These are phyloP conservation scores for Lysandra bellargus DNA, from an alignment of 2,888 invertebrate species.

Conservation along the genomic window DNA sequence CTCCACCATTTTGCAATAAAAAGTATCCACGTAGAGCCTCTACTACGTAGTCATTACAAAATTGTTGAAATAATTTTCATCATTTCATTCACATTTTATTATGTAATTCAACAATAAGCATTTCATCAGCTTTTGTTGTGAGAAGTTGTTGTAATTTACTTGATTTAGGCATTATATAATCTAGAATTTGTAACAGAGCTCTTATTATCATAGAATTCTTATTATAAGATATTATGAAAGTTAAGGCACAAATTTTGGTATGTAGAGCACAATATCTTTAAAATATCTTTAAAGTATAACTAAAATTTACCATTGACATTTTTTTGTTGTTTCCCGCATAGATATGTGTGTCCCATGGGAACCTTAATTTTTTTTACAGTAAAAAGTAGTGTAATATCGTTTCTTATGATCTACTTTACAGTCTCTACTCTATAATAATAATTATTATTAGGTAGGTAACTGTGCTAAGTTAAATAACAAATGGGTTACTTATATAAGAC, in stretches of 20 bases:
- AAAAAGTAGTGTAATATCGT: neutral
- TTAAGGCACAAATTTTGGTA: no score
- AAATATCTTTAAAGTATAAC: no score
- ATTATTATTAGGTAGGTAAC: no score
- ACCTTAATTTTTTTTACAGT: neutral
- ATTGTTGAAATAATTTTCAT: neutral
- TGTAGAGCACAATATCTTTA: no score
- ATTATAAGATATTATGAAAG: no score
- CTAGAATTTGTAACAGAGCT: neutral
- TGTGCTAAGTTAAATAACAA: no score
- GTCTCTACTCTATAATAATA: no score
- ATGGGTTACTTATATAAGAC: no score
- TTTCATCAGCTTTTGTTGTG: slow-evolving; percentile 10
- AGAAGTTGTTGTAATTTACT: neutral
- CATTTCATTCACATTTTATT: slow-evolving; percentile 14
- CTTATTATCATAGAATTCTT: no score
- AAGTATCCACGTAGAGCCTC: neutral
- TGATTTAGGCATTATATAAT: neutral
- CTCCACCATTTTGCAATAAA: neutral
- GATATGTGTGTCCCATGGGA: neutral
- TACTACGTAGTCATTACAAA: slow-evolving; percentile 5
- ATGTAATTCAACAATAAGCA: neutral
- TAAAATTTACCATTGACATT: no score
- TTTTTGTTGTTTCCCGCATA: no score
- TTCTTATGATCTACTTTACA: neutral